These are phyloP conservation scores for Dendrocincla tyrannina DNA, from an alignment of 2,797 vertebrate genomes.

Conservation along the genomic window DNA sequence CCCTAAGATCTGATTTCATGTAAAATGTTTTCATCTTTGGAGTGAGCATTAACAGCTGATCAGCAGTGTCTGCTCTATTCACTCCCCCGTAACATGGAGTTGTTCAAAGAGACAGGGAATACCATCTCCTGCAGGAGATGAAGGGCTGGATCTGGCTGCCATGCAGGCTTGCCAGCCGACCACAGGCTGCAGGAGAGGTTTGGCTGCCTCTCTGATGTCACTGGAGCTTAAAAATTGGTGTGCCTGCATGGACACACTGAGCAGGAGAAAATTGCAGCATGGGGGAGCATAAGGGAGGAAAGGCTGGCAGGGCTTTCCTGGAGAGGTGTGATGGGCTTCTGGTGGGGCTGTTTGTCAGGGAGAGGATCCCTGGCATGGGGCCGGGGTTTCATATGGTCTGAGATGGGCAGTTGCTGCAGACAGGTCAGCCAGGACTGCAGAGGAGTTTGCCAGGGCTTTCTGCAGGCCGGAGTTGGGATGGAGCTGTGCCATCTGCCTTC, in stretches of 20 bases:
- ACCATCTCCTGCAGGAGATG: neutral
- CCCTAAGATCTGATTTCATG: neutral
- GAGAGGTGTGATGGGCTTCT: neutral
- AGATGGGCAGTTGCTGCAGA: neutral
- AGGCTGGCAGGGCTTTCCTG: neutral
- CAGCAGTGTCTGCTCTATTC: neutral
- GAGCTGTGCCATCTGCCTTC: neutral
- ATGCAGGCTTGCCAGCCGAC: neutral
- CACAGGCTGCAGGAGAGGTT: neutral
- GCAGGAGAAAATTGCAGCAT: neutral
- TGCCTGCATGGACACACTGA: neutral
- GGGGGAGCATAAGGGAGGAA: neutral
- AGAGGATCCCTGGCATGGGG: neutral
- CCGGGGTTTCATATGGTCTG: neutral
- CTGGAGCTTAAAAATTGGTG: neutral
- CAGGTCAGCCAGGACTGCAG: neutral
- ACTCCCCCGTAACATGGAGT: neutral
- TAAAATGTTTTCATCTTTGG: constrained; percentile 34
- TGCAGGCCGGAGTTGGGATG: neutral
- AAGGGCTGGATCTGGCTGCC: neutral
- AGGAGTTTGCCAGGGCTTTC: neutral
- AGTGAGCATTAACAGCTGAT: neutral
- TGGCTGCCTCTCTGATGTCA: neutral
- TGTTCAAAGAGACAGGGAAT: neutral
- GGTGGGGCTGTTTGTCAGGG: neutral